phyloP scores from a whole-genome alignment of 2,797 vertebrate genomes.

The Nannoperca australis region DNA sequence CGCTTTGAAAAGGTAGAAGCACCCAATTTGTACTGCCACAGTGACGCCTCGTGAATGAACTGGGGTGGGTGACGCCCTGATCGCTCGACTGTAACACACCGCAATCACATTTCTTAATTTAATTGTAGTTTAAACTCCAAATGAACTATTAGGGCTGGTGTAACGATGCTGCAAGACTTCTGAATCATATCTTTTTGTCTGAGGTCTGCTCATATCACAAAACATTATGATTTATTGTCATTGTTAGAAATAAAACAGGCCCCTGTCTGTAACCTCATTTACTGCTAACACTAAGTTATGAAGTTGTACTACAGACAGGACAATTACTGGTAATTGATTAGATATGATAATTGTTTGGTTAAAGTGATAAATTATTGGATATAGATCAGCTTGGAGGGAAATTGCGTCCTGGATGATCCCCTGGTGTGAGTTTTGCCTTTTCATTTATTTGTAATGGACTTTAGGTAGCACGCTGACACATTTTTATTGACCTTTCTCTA shows the following conservation, averaged over 20 bases:
- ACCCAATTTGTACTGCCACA: conserved; percentile 64
- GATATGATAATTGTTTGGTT: conserved; percentile 41
- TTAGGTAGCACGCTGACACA: conserved; percentile 37
- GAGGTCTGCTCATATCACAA: conserved; percentile 56
- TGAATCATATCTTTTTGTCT: conserved; percentile 55
- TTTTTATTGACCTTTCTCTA: conserved; percentile 32
- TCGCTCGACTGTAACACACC: conserved; percentile 34
- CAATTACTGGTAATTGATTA: conserved; percentile 26
- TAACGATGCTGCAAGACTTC: conserved; percentile 78
- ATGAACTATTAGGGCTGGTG: conserved; percentile 75
- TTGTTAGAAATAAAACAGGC: conserved; percentile 39
- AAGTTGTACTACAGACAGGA: conserved; percentile 28
- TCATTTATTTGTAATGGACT: conserved; percentile 16
- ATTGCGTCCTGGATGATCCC: conserved; percentile 8
- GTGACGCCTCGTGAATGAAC: conserved; percentile 40
- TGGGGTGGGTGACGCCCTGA: conserved; percentile 19
- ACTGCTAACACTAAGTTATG: conserved; percentile 19
- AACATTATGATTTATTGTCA: conserved; percentile 45
- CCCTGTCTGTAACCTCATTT: conserved; percentile 47
- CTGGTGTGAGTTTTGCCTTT: conserved; percentile 22
- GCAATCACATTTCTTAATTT: conserved; percentile 36
- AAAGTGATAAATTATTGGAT: conserved; percentile 35
- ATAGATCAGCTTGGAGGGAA: conserved; percentile 35
- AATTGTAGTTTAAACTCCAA: conserved; percentile 50
- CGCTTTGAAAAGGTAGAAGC: conserved; percentile 64